Base-by-base conservation (phyloP, 2,797 vertebrate genomes). In the Artibeus jamaicensis region DNA sequence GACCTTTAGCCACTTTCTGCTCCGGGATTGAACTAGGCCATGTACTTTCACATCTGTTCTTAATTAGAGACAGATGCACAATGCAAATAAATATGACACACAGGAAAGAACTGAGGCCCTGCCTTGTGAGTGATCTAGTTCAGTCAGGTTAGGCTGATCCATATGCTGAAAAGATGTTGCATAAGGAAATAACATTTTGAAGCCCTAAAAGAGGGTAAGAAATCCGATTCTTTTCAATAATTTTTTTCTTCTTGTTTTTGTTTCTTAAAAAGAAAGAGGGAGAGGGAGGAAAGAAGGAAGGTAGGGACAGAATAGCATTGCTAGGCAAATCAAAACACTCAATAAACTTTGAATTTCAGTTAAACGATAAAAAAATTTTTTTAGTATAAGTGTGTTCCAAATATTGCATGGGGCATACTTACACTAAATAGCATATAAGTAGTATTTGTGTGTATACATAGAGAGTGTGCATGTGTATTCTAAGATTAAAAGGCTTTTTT, bases 31-130 rank as follows among this genome's bases (percentile, higher is more conserved):
- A 46, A 11, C 74, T 57, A 9, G 59, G 74, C 48, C 68, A 24
- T 34, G 67, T 83, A 57, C 46, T 24, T 16, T 68, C 84, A 93
- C 95, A 96, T 96, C 92, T 96, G 96, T 10, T 82, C 50, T 24
- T 16, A 83, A 92, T 94, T 94, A 95, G 71, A 77, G 53, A 65
- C 55, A 94, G 89, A 87, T 89, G 50, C 55, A 78, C 73, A 85
- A 32, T 55, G 83, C 81, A 93, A 79, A 85, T 94, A 95, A 95
- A 85, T 91, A 55, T 3, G n/a, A 74, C 89, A 89, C 34, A 86
- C 55, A 53, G 57, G 91, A 92, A 77, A 93, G 15, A 44, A 50
- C 62, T 48, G 14, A 70, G 86, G 74, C 39, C 46, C 53, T 14
- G 85, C 79, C 37, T 84, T 46, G 37, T n/a, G 32, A 57, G 48